phyloP scores from a whole-genome alignment of 2,113 vertebrate genomes.

The Pelecanus crispus region DNA sequence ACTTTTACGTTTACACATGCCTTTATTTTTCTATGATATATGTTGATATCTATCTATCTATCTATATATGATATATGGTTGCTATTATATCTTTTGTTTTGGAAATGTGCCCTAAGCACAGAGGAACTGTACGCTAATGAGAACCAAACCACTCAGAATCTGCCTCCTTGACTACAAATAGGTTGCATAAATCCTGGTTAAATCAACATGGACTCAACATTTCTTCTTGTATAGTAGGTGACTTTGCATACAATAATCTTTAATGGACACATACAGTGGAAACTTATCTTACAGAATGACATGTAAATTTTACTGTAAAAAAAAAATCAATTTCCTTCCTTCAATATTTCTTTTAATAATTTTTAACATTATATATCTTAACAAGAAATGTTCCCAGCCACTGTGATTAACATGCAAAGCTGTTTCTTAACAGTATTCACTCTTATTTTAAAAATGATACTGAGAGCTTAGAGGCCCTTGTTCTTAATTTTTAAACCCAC shows the following conservation, averaged over 20 bases:
- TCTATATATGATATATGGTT: not conserved
- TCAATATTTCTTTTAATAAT: conserved; percentile 64
- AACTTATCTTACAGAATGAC: conserved; percentile 54
- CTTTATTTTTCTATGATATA: not conserved
- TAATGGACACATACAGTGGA: conserved; percentile 29
- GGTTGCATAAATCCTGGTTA: conserved; percentile 30
- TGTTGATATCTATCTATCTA: not conserved
- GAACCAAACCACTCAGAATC: not conserved
- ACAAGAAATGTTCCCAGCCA: conserved; percentile 22
- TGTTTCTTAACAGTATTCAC: conserved; percentile 59
- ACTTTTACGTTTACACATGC: not conserved
- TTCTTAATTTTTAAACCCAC: conserved; percentile 71
- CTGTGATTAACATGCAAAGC: conserved; percentile 67
- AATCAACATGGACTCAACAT: conserved; percentile 8
- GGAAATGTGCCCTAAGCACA: not conserved
- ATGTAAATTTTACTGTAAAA: conserved; percentile 60
- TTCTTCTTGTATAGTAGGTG: not conserved
- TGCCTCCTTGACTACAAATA: not conserved
- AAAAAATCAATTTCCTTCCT: conserved; percentile 60
- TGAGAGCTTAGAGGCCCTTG: conserved; percentile 50
- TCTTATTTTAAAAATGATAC: conserved; percentile 66
- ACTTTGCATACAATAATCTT: conserved; percentile 46
- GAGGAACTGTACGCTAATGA: not conserved
- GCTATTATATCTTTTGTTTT: not conserved
- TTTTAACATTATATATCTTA: conserved; percentile 53